Percentiles rank a stretch among this genome's conserved stretches.
Evolutionary conservation across 2,888 invertebrate species (phyloP).

Genomic region (Pristionchus japonicus): DNA sequence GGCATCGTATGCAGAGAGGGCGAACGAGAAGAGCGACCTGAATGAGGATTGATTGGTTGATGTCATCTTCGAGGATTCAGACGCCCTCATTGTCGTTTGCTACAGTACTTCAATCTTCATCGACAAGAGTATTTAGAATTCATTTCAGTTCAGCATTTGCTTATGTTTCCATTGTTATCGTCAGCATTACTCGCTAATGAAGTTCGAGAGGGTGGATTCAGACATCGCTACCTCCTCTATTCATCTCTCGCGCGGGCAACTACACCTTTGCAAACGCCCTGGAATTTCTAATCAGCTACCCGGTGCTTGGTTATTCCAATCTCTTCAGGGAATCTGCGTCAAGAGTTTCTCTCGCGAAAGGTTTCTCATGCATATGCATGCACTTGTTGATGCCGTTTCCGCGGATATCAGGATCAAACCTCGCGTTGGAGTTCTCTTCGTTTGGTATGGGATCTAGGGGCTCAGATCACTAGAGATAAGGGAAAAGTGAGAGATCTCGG

Average conservation of each 20-base stretch:
- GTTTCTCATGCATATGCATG: slow-evolving; percentile 39
- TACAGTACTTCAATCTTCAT: no score
- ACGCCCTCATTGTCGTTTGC: background rate
- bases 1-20: slow-evolving; percentile 91
- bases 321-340: slow-evolving; percentile 13
- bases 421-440: background rate
- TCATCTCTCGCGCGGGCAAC: background rate
- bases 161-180: no score
- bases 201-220: background rate
- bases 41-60: background rate
- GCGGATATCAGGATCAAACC: background rate
- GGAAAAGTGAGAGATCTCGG: background rate
- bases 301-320: background rate
- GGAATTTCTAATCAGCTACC: background rate
- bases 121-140: no score
- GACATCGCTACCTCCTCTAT: background rate
- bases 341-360: background rate
- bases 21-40: slow-evolving; percentile 89
- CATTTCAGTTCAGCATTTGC: no score
- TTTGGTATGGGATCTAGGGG: background rate
- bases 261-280: background rate
- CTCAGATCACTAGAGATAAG: background rate
- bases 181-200: no score
- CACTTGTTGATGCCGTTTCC: background rate
- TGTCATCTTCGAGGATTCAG: background rate